A percentile compares a stretch with the other conserved stretches of the same genome.
phyloP scores from a whole-genome alignment of 2,888 invertebrate genomes.

The Andrena flavipes region DNA sequence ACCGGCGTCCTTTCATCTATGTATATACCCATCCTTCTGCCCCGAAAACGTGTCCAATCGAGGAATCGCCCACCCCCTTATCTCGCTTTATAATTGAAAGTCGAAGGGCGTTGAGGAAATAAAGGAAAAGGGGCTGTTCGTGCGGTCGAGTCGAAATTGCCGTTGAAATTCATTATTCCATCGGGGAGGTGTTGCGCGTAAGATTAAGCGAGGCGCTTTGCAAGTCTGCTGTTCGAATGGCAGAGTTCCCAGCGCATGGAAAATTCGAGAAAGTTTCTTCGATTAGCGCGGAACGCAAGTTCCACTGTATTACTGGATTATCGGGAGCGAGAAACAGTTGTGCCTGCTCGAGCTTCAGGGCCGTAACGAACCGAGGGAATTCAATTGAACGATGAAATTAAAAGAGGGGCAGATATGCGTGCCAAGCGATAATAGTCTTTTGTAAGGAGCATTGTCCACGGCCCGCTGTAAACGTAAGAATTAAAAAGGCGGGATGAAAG shows the following conservation, averaged over 20 bases:
- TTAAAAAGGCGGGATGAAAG: neutral
- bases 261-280: slow-evolving; percentile 11
- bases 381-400: neutral
- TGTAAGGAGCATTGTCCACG: neutral
- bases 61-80: no score
- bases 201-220: slow-evolving; percentile 14
- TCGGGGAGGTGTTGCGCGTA: slow-evolving; percentile 12
- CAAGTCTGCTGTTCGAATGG: neutral
- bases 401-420: neutral
- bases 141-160: neutral
- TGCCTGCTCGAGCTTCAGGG: no score
- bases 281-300: slow-evolving; percentile 13
- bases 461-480: neutral
- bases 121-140: no score
- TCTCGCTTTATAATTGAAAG: no score
- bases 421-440: neutral
- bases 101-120: no score
- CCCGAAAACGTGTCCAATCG: no score
- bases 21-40: no score
- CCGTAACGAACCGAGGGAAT: neutral
- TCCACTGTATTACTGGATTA: neutral
- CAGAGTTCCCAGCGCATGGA: neutral
- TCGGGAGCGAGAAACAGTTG: neutral
- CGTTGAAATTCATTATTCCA: neutral
- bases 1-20: no score